Percentiles rank a stretch among this genome's conserved stretches.
Conservation (phyloP, 2,888 invertebrate species). For the Acronicta leporina region DNA sequence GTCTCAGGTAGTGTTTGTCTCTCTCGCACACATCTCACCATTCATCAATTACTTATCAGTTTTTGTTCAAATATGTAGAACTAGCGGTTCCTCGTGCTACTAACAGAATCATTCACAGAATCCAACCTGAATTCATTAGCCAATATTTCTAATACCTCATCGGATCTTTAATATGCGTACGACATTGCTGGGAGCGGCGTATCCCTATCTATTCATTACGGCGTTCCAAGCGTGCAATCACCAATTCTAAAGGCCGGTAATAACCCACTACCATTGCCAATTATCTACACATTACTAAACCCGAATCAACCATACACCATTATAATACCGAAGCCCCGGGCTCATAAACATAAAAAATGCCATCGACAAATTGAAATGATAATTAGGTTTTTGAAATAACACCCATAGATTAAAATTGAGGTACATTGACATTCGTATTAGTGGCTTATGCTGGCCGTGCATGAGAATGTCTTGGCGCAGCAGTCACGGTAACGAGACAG, state of each 20-base stretch:
- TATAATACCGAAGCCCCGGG: conserved; percentile 49
- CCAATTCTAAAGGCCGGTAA: conserved; percentile 74
- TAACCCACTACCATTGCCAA: conserved; percentile 62
- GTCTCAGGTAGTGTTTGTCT: too few species aligned
- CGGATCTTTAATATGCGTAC: conserved; percentile 6
- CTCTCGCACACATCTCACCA: too few species aligned
- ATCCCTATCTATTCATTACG: conserved; percentile 71
- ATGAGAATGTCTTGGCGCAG: too few species aligned
- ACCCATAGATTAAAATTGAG: conserved; percentile 26
- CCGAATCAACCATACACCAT: conserved; percentile 37
- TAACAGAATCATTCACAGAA: too few species aligned
- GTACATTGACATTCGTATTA: not conserved
- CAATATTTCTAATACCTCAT: conserved; percentile 25
- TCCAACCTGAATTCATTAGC: not conserved
- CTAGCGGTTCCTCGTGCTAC: too few species aligned
- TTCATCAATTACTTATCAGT: too few species aligned
- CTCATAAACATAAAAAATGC: conserved; percentile 34
- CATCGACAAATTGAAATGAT: conserved; percentile 42
- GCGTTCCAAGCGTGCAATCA: conserved; percentile 68
- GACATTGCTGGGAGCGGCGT: conserved; percentile 51
- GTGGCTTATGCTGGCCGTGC: too few species aligned
- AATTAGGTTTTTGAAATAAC: conserved; percentile 45
- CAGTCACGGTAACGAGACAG: too few species aligned
- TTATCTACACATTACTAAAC: conserved; percentile 64
- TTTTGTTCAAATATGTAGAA: too few species aligned